Evolutionary conservation across 2,113 vertebrate genomes (phyloP).

Genomic region (Ptyas mucosa): DNA sequence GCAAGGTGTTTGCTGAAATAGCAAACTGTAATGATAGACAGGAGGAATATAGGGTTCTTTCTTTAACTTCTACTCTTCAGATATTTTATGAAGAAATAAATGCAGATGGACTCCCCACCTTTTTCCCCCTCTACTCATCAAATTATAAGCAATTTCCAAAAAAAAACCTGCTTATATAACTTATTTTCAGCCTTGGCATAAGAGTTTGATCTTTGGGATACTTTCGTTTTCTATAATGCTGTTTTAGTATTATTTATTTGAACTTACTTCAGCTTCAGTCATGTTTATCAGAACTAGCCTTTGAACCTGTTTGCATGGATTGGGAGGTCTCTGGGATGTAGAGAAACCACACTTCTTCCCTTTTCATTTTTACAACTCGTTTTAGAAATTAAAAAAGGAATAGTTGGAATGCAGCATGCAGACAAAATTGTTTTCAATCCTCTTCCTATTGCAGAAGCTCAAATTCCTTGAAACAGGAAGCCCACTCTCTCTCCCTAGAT

Average conservation of each 20-base stretch:
- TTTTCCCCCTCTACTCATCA: not conserved
- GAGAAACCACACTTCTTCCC: not conserved
- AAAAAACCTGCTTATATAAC: not conserved
- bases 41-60: not conserved
- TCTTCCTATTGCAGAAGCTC: not conserved
- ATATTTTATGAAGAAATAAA: not conserved
- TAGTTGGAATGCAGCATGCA: not conserved
- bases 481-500: not conserved
- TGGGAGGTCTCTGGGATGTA: not conserved
- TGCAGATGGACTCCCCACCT: not conserved
- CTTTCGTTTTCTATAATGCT: not conserved
- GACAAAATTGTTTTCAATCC: not conserved
- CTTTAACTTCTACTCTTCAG: not conserved
- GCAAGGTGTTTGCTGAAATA: not conserved
- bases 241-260: not conserved
- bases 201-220: not conserved
- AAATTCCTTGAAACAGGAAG: not conserved
- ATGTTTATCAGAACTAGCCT: not conserved
- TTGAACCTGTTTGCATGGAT: not conserved
- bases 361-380: not conserved
- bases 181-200: not conserved
- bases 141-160: not conserved
- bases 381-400: not conserved
- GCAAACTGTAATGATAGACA: not conserved
- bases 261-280: not conserved